Conservation (phyloP, 2,888 invertebrate genomes). For the Epirrhoe tristata region DNA sequence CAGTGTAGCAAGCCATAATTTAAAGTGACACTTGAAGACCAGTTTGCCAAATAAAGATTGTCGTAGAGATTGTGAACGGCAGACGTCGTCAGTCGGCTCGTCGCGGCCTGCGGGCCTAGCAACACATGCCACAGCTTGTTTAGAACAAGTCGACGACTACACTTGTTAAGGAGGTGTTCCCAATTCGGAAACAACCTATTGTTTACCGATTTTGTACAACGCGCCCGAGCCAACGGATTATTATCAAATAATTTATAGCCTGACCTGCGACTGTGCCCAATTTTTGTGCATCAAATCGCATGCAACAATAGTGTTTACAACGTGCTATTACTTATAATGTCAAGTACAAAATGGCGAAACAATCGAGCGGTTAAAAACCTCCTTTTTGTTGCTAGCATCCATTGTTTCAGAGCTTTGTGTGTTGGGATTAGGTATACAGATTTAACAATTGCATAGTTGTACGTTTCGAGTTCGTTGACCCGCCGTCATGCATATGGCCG, state of each 20-base stretch:
- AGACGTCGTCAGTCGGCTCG: slow-evolving; percentile 4
- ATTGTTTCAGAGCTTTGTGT: slow-evolving; percentile 60
- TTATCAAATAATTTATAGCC: slow-evolving; percentile 33
- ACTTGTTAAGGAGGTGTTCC: slow-evolving; percentile 42
- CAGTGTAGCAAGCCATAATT: slow-evolving; percentile 11
- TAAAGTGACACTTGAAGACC: slow-evolving; percentile 26
- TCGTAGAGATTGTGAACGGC: slow-evolving; percentile 18
- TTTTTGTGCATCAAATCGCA: slow-evolving; percentile 50
- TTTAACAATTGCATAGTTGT: slow-evolving; percentile 58
- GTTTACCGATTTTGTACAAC: slow-evolving; percentile 39
- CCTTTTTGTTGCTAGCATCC: slow-evolving; percentile 58
- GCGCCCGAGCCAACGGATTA: slow-evolving; percentile 34
- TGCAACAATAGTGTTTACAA: slow-evolving; percentile 48
- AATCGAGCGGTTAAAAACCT: slow-evolving; percentile 58
- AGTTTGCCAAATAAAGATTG: slow-evolving; percentile 37
- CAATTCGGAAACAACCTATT: slow-evolving; percentile 40
- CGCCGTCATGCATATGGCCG: slow-evolving; percentile 42
- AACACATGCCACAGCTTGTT: slow-evolving; percentile 36
- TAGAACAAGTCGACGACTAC: slow-evolving; percentile 34
- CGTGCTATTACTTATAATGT: slow-evolving; percentile 55
- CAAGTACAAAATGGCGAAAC: slow-evolving; percentile 57
- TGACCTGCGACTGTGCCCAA: slow-evolving; percentile 30
- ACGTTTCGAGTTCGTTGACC: slow-evolving; percentile 42
- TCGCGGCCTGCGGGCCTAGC: slow-evolving; percentile 30
- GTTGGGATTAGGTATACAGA: slow-evolving; percentile 52